Evolutionary conservation across 2,888 invertebrate species (phyloP), one percentile per base, ranked within the genome.

Genomic region (Escarpia spicata): DNA sequence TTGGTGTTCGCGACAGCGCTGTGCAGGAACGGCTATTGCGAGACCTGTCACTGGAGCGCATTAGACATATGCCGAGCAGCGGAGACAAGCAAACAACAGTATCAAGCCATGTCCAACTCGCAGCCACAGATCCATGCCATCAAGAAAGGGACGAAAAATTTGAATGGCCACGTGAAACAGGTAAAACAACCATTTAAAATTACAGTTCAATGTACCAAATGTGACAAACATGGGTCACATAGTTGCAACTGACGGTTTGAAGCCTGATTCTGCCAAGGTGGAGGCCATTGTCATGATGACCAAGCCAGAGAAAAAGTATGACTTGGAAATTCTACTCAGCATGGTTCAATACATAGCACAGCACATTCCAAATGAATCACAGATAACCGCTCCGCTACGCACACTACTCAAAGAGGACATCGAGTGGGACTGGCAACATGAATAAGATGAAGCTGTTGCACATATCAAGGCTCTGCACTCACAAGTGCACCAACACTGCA

Each of bases 191-290:
- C 52, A 12, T 52, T 2, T 12, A 52, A 52, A 52, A 52, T 2
- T 52, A 52, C 52, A 52, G 52, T 52, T 52, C 12, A 52, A 52
- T 2, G 52, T 52, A 12, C 52, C 52, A 52, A 52, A 52, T 52
- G 52, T 52, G 52, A 52, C 52, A 52, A 3, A 52, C 52, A 52
- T 90, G 43, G 92, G 92, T 37, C 92, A 92, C n/a, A 92, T 90
- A 43, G 26, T 92, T 19, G n/a, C 90, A 90, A n/a, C n/a, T 19
- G 90, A 92, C 26, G 92, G 92, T 15, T 19, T 92, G 31, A 90
- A 44, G 44, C 90, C 92, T 26, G 92, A 92, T 37, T 89, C 90
- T 19, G n/a, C 44, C 43, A 92, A 92, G 43, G 90, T 90, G n/a
- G 43, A 90, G n/a, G 92, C 92, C 19, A 92, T 90, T 43, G 44